Conservation (phyloP, 2,888 invertebrate species). For the Panzeria rudis region DNA sequence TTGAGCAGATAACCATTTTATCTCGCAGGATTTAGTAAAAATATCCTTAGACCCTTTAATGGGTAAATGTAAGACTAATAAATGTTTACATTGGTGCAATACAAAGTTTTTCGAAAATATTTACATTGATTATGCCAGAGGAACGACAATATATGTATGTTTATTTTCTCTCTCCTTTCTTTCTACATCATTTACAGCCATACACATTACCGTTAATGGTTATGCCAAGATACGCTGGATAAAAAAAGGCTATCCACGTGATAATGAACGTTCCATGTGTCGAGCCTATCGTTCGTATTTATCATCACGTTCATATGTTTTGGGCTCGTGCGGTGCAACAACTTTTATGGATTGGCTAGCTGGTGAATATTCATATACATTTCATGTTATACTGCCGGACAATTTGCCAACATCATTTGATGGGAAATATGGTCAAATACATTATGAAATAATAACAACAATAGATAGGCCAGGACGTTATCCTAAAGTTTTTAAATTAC, state of each 20-base stretch:
- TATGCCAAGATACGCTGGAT: conserved; percentile 84
- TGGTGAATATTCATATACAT: conserved; percentile 90
- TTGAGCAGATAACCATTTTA: too few relatives aligned
- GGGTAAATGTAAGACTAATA: too few relatives aligned
- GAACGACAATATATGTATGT: too few relatives aligned
- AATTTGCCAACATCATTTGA: conserved; percentile 92
- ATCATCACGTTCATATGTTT: conserved; percentile 81
- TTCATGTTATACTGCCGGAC: conserved; percentile 87
- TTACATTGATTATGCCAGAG: too few relatives aligned
- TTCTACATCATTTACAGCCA: conserved; percentile 80
- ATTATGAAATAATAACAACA: conserved; percentile 91
- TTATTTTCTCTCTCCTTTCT: neutral
- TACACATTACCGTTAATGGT: conserved; percentile 83
- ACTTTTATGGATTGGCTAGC: conserved; percentile 87
- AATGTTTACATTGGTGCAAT: too few relatives aligned
- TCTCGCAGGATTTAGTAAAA: too few relatives aligned
- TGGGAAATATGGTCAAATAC: conserved; percentile 89
- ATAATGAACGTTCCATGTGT: conserved; percentile 83
- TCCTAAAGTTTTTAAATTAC: conserved; percentile 91
- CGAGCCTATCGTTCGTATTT: conserved; percentile 83
- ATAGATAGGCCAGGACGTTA: conserved; percentile 93
- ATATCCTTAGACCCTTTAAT: too few relatives aligned
- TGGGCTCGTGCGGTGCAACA: conserved; percentile 84
- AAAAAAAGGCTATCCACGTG: conserved; percentile 83
- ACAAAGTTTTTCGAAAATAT: too few relatives aligned